Conservation (phyloP, 2,797 vertebrate genomes). For the Gallinago nigripennis region DNA sequence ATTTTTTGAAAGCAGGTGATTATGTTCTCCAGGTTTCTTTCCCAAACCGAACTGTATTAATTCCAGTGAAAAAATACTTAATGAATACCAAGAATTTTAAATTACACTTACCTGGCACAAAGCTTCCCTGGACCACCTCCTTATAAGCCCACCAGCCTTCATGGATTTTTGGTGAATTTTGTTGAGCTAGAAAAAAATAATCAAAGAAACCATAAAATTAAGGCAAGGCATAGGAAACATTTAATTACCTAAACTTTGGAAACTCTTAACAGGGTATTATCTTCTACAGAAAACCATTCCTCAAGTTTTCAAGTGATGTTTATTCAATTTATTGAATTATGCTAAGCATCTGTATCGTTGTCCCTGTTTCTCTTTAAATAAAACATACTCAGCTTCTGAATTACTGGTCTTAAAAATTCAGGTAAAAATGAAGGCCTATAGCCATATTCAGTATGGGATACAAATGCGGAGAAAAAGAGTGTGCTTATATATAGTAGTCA, state of each 20-base stretch:
- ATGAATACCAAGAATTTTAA: neutral
- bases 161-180: conserved; percentile 95
- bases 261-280: neutral
- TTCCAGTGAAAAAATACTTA: neutral
- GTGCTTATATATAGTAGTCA: neutral
- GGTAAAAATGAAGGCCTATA: neutral
- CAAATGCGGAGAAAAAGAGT: neutral
- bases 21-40: neutral
- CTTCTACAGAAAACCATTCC: neutral
- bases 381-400: neutral
- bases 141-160: conserved; percentile 99
- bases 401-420: neutral
- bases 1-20: neutral
- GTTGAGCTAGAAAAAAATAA: conserved; percentile 87
- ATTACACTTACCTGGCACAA: conserved; percentile 91
- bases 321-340: neutral
- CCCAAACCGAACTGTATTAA: neutral
- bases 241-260: neutral
- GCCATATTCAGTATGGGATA: neutral
- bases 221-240: neutral
- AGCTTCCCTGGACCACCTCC: conserved; percentile 98
- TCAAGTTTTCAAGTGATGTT: neutral
- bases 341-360: neutral
- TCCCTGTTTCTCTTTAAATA: neutral
- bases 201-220: conserved; percentile 29